Base-by-base conservation (phyloP, 2,888 invertebrate species). In the Euplexia lucipara region DNA sequence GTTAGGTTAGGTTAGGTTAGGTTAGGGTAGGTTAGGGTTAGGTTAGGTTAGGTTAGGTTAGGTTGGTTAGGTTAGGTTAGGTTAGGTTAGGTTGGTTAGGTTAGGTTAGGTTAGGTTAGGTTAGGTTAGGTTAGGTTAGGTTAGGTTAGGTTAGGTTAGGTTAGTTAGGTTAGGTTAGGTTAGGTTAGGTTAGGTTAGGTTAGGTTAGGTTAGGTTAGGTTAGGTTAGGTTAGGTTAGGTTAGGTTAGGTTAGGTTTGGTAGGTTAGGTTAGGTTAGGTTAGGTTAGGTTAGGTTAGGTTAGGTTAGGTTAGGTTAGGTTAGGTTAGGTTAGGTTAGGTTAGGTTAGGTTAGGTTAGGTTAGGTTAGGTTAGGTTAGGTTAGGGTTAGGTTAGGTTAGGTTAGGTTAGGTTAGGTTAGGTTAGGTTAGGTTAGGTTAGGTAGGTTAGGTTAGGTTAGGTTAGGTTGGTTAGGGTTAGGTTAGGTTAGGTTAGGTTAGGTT, bases 371-470 rank as follows among this genome's bases (percentile, higher is more conserved):
- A 34, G 34, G 34, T 70, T 70, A 75, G 74, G 74, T 70, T 70
- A 70, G 41, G 70, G 75, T 70, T 68, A 75, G 70, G 70, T 71
- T 69, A 75, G 70, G 75, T 69, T 69, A 71, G 70, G 75, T 70
- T 70, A 75, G 75, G 70, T 71, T 71, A 75, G 75, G 75, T 71
- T 71, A 71, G 70, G 75, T 70, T 71, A 75, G 75, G 75, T 71
- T 71, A 71, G 70, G 75, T 71, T 71, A 75, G 75, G 75, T 71
- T 71, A 71, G 70, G 75, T 71, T 63, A 65, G n/a, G n/a, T n/a
- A n/a, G n/a, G n/a, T n/a, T n/a, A n/a, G n/a, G n/a, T n/a, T n/a
- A n/a, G n/a, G n/a, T 57, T 57, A 61, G 62, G 72, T 60, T 68
- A 63, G 67, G 74, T 64, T 70, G 64, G 67, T 70, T 64, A 66